A percentile compares a stretch with the other conserved stretches of the same genome.
These are phyloP conservation scores for Taphrorychus bicolor DNA, from an alignment of 2,888 invertebrate species.

Conservation along the genomic window DNA sequence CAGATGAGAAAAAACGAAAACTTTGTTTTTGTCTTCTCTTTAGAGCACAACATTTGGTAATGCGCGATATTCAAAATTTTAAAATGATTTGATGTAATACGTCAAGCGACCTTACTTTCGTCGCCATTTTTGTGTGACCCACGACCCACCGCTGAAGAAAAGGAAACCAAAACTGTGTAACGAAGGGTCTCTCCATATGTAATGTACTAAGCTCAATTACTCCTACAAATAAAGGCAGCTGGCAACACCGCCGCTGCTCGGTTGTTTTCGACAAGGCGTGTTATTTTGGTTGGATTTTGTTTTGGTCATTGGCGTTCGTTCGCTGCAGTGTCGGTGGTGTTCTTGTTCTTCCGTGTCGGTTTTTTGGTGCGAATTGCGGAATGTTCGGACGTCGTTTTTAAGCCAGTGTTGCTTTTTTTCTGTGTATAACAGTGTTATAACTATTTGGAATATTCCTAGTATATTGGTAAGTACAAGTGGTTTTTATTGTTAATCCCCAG, in stretches of 20 bases:
- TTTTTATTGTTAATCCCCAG: too few species aligned
- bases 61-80: too few species aligned
- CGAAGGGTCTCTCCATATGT: too few species aligned
- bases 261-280: constrained; percentile 36
- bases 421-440: not conserved
- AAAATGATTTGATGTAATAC: too few species aligned
- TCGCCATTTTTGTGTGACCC: too few species aligned
- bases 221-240: not conserved
- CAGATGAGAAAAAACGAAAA: too few species aligned
- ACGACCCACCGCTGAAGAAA: too few species aligned
- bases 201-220: not conserved
- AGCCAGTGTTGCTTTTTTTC: not conserved
- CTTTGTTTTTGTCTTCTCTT: too few species aligned
- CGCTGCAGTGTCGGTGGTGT: not conserved
- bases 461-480: not conserved
- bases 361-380: constrained; percentile 14
- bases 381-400: constrained; percentile 22
- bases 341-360: constrained; percentile 16
- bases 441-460: too few species aligned
- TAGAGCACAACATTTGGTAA: too few species aligned
- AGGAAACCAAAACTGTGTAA: too few species aligned
- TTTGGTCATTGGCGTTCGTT: constrained; percentile 39
- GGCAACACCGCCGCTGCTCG: constrained; percentile 25
- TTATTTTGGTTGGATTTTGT: constrained; percentile 38
- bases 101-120: too few species aligned